Conservation (phyloP, 1,140 invertebrate species). For the Drosophila dunni region DNA sequence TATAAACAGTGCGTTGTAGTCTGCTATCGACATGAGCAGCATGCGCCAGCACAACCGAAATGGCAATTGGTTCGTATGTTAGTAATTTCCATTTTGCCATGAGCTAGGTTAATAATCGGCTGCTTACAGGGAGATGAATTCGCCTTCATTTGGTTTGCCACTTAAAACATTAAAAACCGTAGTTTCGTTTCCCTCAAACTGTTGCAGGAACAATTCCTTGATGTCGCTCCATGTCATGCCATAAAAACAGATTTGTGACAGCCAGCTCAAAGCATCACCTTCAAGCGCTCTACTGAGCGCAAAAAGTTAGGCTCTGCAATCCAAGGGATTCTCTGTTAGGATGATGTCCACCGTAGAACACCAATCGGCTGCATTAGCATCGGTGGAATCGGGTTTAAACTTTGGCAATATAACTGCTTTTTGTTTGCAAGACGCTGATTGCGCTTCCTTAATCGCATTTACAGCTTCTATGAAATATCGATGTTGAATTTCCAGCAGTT, state of each 20-base stretch:
- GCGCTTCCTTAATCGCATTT: neutral
- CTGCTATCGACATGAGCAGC: no score
- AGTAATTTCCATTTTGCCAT: conserved; percentile 25
- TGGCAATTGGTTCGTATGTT: no score
- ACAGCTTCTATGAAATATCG: conserved; percentile 14
- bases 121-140: conserved; percentile 20
- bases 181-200: conserved; percentile 16
- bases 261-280: conserved; percentile 3
- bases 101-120: conserved; percentile 12
- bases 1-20: no score
- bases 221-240: conserved; percentile 11
- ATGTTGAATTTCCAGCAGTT: conserved; percentile 14
- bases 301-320: conserved; percentile 24
- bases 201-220: conserved; percentile 12
- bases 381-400: neutral
- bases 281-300: conserved; percentile 14
- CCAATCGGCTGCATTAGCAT: conserved; percentile 12
- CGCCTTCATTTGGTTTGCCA: conserved; percentile 11
- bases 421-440: no score
- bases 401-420: no score
- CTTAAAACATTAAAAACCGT: conserved; percentile 17
- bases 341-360: conserved; percentile 20
- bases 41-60: no score
- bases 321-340: conserved; percentile 10
- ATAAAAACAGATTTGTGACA: no score